Percentiles rank a stretch among this genome's conserved stretches.
phyloP scores from a whole-genome alignment of 2,113 vertebrate genomes.

The Tragelaphus strepsiceros region DNA sequence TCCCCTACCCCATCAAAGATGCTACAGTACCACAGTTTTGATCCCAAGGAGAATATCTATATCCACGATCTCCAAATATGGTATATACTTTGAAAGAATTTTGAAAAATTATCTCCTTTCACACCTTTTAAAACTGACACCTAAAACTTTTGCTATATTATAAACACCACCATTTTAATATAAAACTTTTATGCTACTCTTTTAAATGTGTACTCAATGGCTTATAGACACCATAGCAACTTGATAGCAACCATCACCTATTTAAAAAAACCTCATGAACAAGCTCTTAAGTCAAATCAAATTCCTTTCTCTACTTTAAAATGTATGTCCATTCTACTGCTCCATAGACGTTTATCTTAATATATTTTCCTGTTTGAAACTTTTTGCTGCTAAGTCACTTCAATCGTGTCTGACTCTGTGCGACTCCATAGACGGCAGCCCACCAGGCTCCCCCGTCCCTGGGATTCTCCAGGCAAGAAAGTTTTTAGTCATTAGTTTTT shows the following conservation, averaged over 20 bases:
- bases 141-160: not conserved
- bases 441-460: no score
- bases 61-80: not conserved
- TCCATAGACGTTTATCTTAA: not conserved
- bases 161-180: not conserved
- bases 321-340: not conserved
- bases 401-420: no score
- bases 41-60: not conserved
- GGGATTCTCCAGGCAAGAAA: not conserved
- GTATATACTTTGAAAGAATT: not conserved
- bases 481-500: not conserved
- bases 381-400: not conserved
- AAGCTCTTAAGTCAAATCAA: not conserved
- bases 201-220: not conserved
- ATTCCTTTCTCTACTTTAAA: not conserved
- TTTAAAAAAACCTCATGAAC: not conserved
- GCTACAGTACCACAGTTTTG: not conserved
- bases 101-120: not conserved
- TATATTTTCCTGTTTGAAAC: slow-evolving; percentile 11
- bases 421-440: no score
- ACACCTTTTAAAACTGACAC: not conserved
- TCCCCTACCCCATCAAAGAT: not conserved
- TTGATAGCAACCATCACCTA: not conserved
- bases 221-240: not conserved
- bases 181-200: not conserved